A percentile compares a stretch with the other conserved stretches of the same genome.
Evolutionary conservation across 2,113 vertebrate genomes (phyloP).

Genomic region (Nothocercus julius): DNA sequence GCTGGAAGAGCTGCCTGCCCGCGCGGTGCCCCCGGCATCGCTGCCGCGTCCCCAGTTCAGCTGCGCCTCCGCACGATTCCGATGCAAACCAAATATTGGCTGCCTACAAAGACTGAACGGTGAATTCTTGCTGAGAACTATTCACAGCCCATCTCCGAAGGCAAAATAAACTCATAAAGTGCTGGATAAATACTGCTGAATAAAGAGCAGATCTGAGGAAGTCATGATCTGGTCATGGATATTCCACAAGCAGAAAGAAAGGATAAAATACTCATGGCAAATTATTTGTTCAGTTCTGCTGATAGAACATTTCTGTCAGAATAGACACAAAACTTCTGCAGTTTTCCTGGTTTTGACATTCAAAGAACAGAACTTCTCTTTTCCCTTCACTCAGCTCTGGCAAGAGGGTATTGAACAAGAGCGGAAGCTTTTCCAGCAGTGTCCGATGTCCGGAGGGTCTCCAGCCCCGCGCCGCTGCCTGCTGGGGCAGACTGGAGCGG

Average conservation of each 20-base stretch:
- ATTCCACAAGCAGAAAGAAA: neutral
- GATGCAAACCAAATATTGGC: accelerated
- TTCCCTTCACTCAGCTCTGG: neutral
- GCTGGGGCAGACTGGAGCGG: neutral
- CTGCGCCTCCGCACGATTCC: accelerated
- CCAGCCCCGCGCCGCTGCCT: neutral
- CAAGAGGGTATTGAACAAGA: neutral
- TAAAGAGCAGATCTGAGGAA: neutral
- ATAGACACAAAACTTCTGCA: neutral
- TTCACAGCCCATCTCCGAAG: accelerated
- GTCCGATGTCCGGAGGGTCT: neutral
- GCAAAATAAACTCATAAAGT: neutral
- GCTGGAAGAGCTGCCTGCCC: neutral
- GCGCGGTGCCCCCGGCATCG: accelerated
- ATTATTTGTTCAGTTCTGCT: neutral
- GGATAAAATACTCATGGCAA: neutral
- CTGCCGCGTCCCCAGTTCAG: accelerated
- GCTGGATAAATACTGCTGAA: neutral
- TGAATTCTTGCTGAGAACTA: neutral
- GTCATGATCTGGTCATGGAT: neutral
- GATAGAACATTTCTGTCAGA: neutral
- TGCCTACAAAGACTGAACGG: neutral
- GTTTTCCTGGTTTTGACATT: neutral
- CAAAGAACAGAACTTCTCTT: neutral
- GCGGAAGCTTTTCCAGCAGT: neutral